Evolutionary conservation across 30 jellyfish, hydroid and myxozoan species (phyloP), one percentile per base, ranked within the genome.

Genomic region (Hydractinia echinata): DNA sequence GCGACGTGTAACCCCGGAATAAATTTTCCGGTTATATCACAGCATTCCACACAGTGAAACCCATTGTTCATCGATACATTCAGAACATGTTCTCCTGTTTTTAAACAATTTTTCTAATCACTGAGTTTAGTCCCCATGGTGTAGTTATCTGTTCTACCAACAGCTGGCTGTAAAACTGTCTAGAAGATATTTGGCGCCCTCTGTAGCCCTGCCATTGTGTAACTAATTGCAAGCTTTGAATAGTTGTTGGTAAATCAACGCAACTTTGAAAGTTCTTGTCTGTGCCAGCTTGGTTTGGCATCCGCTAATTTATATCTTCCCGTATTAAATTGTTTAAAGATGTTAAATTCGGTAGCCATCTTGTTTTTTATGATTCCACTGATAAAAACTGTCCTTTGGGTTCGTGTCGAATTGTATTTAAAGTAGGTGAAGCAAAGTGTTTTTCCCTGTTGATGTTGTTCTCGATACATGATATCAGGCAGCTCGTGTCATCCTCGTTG

Each of bases 41-140:
- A 30, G 95, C 96, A 55, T 83, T n/a, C 94, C 95, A 88, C 99
- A 84, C 51, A 94, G 89, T 13, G 85, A 82, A 94, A 94, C 5
- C 99, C 99, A 52, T 83, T 81, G 54, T 85, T 76, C 54, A 83
- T 52, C 5, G 99, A 94, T 67, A 89, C 95, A 55, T 86, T 88
- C 61, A 94, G 66, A 10, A 68, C 66, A 79, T 94, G 97, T 54
- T 51, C 84, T 49, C 99, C 99, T 8, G 97, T 80, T 77, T 55
- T 73, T n/a, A n/a, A 18, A 94, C 79, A 72, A 88, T 88, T 81
- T 97, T 94, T 15, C 96, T 76, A 10, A 87, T 84, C 15, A 88
- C 79, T 53, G 52, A 89, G 74, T 72, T 89, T 85, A 9, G 99
- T 94, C 50, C 99, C 99, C 99, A 94, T 94, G 21, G 84, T 95